A percentile compares a stretch with the other conserved stretches of the same genome.
These are phyloP conservation scores for Meteorus colon DNA, from an alignment of 2,888 invertebrate species.

Conservation along the genomic window DNA sequence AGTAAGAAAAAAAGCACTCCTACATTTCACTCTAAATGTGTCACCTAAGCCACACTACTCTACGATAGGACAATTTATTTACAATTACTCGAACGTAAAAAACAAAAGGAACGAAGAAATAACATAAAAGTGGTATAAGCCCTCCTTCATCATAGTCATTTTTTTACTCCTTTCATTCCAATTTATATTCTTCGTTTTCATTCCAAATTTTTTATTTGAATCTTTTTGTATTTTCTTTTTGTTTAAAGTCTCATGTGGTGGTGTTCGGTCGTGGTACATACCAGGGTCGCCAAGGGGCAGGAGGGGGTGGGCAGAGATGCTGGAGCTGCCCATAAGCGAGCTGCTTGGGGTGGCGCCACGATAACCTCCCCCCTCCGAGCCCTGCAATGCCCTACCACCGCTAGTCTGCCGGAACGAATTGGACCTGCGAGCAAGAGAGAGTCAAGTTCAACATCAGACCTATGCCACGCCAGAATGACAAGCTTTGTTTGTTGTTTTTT, in stretches of 20 bases:
- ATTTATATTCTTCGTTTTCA: not conserved
- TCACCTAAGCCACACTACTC: conserved; percentile 45
- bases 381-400: conserved; percentile 75
- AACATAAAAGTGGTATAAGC: conserved; percentile 59
- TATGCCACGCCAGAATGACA: conserved; percentile 67
- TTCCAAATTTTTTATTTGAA: conserved; percentile 2
- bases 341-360: conserved; percentile 76
- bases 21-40: conserved; percentile 36
- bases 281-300: conserved; percentile 86
- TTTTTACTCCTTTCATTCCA: conserved; percentile 4
- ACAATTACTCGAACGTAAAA: conserved; percentile 47
- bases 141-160: conserved; percentile 18
- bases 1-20: conserved; percentile 35
- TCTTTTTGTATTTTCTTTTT: conserved; percentile 18
- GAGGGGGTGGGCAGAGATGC: conserved; percentile 95
- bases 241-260: conserved; percentile 34
- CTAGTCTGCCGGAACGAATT: conserved; percentile 92
- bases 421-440: conserved; percentile 84
- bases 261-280: conserved; percentile 73
- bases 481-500: conserved; percentile 58
- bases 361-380: conserved; percentile 82
- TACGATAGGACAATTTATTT: conserved; percentile 56
- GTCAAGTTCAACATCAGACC: conserved; percentile 74
- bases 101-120: conserved; percentile 49
- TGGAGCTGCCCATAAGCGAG: conserved; percentile 84